Evolutionary conservation across 2,888 invertebrate genomes (phyloP), one percentile per base, ranked within the genome.

Genomic region (Cryptocheilus praepositus): DNA sequence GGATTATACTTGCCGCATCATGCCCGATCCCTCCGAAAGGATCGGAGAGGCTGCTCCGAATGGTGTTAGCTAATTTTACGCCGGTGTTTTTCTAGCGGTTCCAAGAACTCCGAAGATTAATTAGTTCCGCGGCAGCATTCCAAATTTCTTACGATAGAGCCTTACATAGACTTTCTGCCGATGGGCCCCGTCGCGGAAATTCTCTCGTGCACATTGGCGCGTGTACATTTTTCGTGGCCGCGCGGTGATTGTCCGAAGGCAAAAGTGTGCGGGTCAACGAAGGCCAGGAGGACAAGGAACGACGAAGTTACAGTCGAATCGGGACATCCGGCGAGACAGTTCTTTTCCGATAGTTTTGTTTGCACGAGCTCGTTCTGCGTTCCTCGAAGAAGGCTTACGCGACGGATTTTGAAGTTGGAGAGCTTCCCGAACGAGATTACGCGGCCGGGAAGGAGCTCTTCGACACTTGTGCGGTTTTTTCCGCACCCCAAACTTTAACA

Each of bases 61-160:
- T 71, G 79, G 83, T 81, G 83, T 84, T 81, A 80, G 81, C 81
- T 83, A 81, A 85, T 85, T 84, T 83, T 81, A 79, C 81, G 80
- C 81, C 74, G 77, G 67, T 77, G 77, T 79, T 76, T 81, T 66
- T 74, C 57, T 69, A 71, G 58, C 74, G 70, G 78, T 84, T 81
- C 83, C 68, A 22, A 61, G 79, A 84, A 81, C 36, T 18, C 44
- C 59, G 56, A 82, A 81, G 84, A 84, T 84, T 84, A 79, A 84
- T 83, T 69, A 67, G 62, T 69, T 67, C 61, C 43, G 62, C 66
- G 77, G 71, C 67, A 61, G 62, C 43, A 11, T 56, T 43, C 19
- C 11, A 56, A 56, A 56, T 56, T 7, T 36, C 56, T 43, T n/a
- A n/a, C 43, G 56, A 43, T 44, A 49, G 16, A 18, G 49, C 16